Evolutionary conservation across 53 echinoderm and acorn worm species (phyloP).

Genomic region (Zoroaster sp.): DNA sequence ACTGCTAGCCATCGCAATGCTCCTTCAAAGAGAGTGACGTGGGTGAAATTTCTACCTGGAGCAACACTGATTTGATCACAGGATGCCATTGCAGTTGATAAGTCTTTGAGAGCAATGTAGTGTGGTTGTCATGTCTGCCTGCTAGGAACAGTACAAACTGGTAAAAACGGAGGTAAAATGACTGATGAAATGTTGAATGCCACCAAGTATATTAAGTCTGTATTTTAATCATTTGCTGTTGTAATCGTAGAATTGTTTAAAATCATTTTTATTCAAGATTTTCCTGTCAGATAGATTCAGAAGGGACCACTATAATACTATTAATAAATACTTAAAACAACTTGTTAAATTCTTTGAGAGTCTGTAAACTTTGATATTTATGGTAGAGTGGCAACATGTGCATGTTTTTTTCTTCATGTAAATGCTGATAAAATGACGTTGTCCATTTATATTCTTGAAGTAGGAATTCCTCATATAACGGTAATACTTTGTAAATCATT

Average conservation of each 20-base stretch:
- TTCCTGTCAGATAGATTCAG: too few relatives aligned
- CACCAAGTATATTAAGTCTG: not conserved
- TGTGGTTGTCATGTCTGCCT: slow-evolving; percentile 14
- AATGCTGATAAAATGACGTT: too few relatives aligned
- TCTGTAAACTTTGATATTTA: too few relatives aligned
- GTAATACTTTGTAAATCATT: too few relatives aligned
- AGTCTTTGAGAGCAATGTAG: not conserved
- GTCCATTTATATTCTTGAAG: too few relatives aligned
- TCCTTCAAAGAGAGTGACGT: not conserved
- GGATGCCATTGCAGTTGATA: not conserved
- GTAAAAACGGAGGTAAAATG: slow-evolving; percentile 36
- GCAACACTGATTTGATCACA: not conserved
- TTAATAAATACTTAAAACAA: too few relatives aligned
- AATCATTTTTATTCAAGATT: not conserved
- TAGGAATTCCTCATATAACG: too few relatives aligned
- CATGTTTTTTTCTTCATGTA: too few relatives aligned
- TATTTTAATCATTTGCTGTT: not conserved
- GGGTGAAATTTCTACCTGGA: too few relatives aligned
- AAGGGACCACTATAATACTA: too few relatives aligned
- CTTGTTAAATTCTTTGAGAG: too few relatives aligned
- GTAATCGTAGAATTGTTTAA: not conserved
- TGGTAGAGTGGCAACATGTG: too few relatives aligned
- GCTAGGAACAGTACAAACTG: slow-evolving; percentile 35
- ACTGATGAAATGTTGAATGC: not conserved
- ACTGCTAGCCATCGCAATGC: not conserved